These are phyloP conservation scores for Serilophus lunatus DNA, from an alignment of 2,113 vertebrate genomes.

Conservation along the genomic window DNA sequence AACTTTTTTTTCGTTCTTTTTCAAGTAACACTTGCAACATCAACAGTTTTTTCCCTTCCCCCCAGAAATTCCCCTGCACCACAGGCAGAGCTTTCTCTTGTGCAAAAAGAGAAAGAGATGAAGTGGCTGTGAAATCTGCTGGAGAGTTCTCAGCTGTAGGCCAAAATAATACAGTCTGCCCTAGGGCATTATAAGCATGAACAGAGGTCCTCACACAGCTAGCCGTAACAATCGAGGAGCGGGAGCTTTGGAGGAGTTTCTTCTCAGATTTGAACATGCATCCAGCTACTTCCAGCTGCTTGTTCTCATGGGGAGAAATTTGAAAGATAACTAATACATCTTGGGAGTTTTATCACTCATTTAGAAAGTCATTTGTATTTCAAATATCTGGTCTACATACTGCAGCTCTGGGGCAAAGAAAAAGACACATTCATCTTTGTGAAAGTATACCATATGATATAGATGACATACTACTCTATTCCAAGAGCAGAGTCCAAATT, in stretches of 20 bases:
- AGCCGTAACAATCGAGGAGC: background rate
- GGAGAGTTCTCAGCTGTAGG: background rate
- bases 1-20: background rate
- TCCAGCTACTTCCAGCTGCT: background rate
- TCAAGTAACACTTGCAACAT: slow-evolving; percentile 8
- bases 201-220: background rate
- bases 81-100: background rate
- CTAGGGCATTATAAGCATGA: background rate
- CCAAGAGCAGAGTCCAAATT: background rate
- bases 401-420: background rate
- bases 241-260: background rate
- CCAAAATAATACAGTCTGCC: background rate
- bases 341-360: background rate
- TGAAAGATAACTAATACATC: background rate
- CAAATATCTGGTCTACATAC: background rate
- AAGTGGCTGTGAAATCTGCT: background rate
- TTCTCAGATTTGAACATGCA: background rate
- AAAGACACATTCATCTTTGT: background rate
- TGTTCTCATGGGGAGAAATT: background rate
- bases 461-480: background rate
- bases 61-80: slow-evolving; percentile 9
- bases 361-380: background rate
- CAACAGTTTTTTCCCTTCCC: background rate
- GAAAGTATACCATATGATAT: background rate
- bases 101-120: slow-evolving; percentile 8